These are phyloP conservation scores for Drosophila kanapiae DNA, from an alignment of 1,140 invertebrate genomes.

Conservation along the genomic window DNA sequence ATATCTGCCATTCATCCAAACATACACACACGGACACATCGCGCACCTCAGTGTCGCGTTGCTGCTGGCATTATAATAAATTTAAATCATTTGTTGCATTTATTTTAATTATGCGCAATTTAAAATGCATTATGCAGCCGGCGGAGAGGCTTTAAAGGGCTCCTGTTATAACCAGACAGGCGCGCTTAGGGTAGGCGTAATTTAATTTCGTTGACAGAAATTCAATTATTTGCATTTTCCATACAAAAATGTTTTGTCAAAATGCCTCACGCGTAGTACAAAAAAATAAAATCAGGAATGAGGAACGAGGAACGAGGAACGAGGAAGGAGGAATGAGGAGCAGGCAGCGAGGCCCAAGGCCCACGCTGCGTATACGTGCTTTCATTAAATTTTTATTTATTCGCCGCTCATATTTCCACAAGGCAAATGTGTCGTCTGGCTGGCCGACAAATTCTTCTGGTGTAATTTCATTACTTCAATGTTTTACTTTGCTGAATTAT, in stretches of 20 bases:
- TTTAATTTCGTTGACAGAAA: constrained; percentile 74
- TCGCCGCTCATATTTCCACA: constrained; percentile 66
- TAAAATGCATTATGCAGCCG: constrained; percentile 72
- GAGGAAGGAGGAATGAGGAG: not conserved
- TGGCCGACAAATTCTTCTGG: constrained; percentile 73
- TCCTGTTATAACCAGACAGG: constrained; percentile 8
- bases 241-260: constrained; percentile 61
- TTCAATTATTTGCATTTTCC: constrained; percentile 75
- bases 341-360: not conserved
- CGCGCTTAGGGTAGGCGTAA: constrained; percentile 38
- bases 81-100: constrained; percentile 84
- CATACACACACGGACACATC: not conserved
- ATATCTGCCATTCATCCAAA: constrained; percentile 56
- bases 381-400: constrained; percentile 82
- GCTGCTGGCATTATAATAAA: constrained; percentile 77
- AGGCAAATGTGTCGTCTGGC: constrained; percentile 30
- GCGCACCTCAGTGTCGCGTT: constrained; percentile 14
- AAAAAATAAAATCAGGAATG: not conserved
- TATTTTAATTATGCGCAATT: constrained; percentile 79
- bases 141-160: constrained; percentile 37
- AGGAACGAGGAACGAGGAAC: not conserved
- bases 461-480: constrained; percentile 83
- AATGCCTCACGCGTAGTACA: constrained; percentile 53
- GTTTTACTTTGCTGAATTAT: constrained; percentile 82
- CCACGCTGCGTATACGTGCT: constrained; percentile 76